Percentiles rank a stretch among this genome's conserved stretches.
phyloP scores from a whole-genome alignment of 2,113 vertebrate genomes.

The Heterotilapia buettikoferi region DNA sequence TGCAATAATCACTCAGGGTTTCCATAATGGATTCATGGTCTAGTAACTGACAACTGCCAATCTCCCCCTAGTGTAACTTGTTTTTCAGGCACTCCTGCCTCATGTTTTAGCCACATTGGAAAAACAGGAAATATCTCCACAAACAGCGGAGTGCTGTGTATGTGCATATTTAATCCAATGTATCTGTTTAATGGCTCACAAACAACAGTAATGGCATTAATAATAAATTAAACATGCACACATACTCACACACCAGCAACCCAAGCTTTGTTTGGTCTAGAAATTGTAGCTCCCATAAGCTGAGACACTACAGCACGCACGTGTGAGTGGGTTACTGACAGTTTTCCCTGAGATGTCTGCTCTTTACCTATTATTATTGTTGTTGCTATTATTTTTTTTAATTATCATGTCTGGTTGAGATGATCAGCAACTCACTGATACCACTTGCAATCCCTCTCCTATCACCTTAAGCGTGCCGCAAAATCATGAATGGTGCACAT shows the following conservation, averaged over 20 bases:
- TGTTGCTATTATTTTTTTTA: background rate
- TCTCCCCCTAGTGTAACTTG: background rate
- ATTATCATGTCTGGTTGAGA: background rate
- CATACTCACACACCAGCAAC: background rate
- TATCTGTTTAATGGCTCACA: constrained; percentile 45
- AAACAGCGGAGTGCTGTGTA: background rate
- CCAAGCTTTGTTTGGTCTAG: constrained; percentile 2
- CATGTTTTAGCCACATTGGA: background rate
- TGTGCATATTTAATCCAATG: constrained; percentile 44
- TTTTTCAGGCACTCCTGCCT: background rate
- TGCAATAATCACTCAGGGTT: constrained; percentile 12
- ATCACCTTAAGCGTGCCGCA: constrained; percentile 17
- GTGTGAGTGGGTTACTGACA: background rate
- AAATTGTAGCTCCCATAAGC: background rate
- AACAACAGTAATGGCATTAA: constrained; percentile 38
- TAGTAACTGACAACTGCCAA: constrained; percentile 13
- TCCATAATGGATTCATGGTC: constrained; percentile 18
- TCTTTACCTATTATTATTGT: background rate
- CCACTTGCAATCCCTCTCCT: constrained; percentile 19
- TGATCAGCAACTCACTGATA: background rate
- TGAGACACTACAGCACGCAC: background rate
- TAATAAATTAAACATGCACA: constrained; percentile 35
- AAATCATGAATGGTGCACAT: constrained; percentile 20
- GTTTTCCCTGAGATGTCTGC: constrained; percentile 12
- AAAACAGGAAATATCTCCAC: background rate